These are phyloP conservation scores for Crossocerus cetratus DNA, from an alignment of 2,888 invertebrate species.

Conservation along the genomic window DNA sequence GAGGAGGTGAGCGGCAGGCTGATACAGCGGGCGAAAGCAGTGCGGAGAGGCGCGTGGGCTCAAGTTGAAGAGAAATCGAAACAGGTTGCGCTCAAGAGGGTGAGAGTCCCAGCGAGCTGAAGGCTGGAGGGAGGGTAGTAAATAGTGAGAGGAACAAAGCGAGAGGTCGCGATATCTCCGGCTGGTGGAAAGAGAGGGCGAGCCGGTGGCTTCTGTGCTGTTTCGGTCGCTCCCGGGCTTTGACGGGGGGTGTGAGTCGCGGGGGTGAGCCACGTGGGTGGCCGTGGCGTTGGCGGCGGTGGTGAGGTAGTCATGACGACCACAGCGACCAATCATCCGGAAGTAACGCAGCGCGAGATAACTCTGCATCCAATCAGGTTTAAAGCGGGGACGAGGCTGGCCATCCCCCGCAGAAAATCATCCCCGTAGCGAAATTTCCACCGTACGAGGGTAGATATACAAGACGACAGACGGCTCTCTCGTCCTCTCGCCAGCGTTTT, in stretches of 20 bases:
- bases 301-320: slow-evolving; percentile 76
- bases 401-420: slow-evolving; percentile 66
- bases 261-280: slow-evolving; percentile 51
- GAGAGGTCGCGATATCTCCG: slow-evolving; percentile 27
- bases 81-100: background rate
- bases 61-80: background rate
- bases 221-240: slow-evolving; percentile 11
- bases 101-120: background rate
- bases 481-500: slow-evolving; percentile 21
- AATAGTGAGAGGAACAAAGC: background rate
- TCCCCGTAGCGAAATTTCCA: slow-evolving; percentile 67
- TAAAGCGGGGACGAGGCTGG: slow-evolving; percentile 70
- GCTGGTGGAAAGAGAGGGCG: slow-evolving; percentile 28
- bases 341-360: slow-evolving; percentile 77
- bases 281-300: slow-evolving; percentile 57
- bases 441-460: slow-evolving; percentile 69
- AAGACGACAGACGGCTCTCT: slow-evolving; percentile 61
- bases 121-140: background rate
- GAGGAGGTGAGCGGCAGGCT: slow-evolving; percentile 2
- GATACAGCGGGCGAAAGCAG: slow-evolving; percentile 8
- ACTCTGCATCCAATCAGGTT: slow-evolving; percentile 78
- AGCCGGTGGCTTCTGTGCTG: slow-evolving; percentile 19
- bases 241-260: slow-evolving; percentile 20
- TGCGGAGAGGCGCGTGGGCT: background rate
- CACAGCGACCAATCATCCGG: slow-evolving; percentile 77